Percentiles rank a stretch among this genome's conserved stretches.
These are phyloP conservation scores for Lasiommata megera DNA, from an alignment of 2,888 invertebrate genomes.

Conservation along the genomic window DNA sequence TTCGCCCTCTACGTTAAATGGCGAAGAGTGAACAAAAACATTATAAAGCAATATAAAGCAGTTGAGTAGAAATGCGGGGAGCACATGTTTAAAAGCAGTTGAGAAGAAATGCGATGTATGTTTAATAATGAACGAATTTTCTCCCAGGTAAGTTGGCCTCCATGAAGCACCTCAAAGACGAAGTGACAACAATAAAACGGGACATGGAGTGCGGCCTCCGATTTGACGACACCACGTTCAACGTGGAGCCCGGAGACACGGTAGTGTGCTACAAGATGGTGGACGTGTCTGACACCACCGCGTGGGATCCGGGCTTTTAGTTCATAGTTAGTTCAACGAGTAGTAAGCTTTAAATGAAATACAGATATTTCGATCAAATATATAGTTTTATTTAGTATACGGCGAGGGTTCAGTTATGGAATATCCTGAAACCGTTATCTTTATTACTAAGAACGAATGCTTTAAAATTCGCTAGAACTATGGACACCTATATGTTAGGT, in stretches of 20 bases:
- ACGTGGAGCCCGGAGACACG: slow-evolving; percentile 88
- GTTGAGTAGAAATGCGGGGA: too few species aligned
- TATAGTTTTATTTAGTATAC: too few species aligned
- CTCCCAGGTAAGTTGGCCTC: slow-evolving; percentile 86
- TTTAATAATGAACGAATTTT: not conserved
- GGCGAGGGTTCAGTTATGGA: too few species aligned
- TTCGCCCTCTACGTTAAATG: too few species aligned
- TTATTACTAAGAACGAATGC: too few species aligned
- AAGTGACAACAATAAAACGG: slow-evolving; percentile 90
- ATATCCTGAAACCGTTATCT: too few species aligned
- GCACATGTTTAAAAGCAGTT: too few species aligned
- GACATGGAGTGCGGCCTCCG: slow-evolving; percentile 95
- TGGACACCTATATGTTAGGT: too few species aligned
- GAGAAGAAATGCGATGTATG: too few species aligned
- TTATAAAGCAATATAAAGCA: too few species aligned
- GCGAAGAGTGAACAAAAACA: too few species aligned
- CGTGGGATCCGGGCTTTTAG: slow-evolving; percentile 95
- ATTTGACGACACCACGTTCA: slow-evolving; percentile 83
- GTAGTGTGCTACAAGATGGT: slow-evolving; percentile 88
- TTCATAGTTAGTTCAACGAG: not conserved
- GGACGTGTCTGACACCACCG: slow-evolving; percentile 83
- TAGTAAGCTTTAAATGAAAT: not conserved
- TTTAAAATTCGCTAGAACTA: too few species aligned
- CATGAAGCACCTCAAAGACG: slow-evolving; percentile 94
- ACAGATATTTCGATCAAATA: not conserved